Base-by-base conservation (phyloP, 2,888 invertebrate genomes). In the Platerodrilus igneus region DNA sequence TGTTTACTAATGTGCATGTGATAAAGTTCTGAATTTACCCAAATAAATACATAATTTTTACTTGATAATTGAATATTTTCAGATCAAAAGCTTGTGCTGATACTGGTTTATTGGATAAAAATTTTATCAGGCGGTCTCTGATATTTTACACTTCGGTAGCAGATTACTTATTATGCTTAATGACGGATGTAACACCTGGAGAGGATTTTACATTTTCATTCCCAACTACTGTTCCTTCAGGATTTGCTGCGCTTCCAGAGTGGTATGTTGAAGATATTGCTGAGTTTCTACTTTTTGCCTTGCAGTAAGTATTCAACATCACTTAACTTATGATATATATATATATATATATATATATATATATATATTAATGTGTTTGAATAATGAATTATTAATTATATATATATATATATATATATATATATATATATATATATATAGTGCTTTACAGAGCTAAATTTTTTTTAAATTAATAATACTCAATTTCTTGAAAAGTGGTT, bases 231-330 rank as follows among this genome's bases (percentile, higher is more conserved):
- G 73, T 82, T 30, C 79, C 86, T 9, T 75, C 77, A 53, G 76
- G 83, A 54, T 96, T 95, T 74, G 81, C 85, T 35, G 90, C 94
- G 56, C 76, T 92, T 62, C 97, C 97, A 22, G 96, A 97, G 73
- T 96, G 94, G 87, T 91, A 93, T 67, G 82, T 97, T 53, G 97
- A 97, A 70, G 96, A 97, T 65, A 86, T 96, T 55, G 93, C 96
- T 7, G 96, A 97, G 69, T 92, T 96, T 69, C 77, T 96, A 59
- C 78, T 94, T 18, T 94, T 95, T 64, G 81, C 88, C 3, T 78
- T 95, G 59, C 92, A 92, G 90, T 91, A 71, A 86, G 88, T 82
- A 44, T 41, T 39, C 13, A 20, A 38, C 27, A 22, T 17, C 27
- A 22, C 30, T 16, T 30, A 26, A n/a, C 11, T n/a, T n/a, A n/a